Base-by-base conservation (phyloP, 1,140 invertebrate species). In the Dinothrombium tinctorium region DNA sequence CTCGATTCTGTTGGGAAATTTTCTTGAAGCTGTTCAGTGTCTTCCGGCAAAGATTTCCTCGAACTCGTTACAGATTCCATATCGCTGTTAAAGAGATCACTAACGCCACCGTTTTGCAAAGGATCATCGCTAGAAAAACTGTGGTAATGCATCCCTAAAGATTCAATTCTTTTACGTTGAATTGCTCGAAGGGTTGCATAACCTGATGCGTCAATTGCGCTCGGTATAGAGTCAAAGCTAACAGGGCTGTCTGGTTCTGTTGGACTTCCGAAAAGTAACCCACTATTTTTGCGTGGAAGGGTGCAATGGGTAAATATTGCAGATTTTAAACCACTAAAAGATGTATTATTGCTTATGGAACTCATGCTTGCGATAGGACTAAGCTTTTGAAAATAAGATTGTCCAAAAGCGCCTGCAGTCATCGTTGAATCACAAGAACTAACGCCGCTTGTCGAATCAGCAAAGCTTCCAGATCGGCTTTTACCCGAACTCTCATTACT, bases 181-280 rank as follows among this genome's bases (percentile, higher is more conserved):
- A 83, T 58, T 28, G 67, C 69, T 50, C 75, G 65, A 33, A 86
- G 56, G 15, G 73, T 76, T n/a, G 72, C 73, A 54, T 82, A 83
- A 22, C 80, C 81, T 28, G 74, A 62, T 45, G 76, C 54, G 51
- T 62, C 60, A 25, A 56, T 36, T 15, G 53, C 45, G 33, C 53
- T 56, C 6, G 59, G 58, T 46, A 44, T 46, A 19, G 37, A 25
- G 21, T 45, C 43, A 8, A 28, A n/a, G 7, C 7, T 28, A 28
- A 8, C n/a, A n/a, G 7, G 7, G 26, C n/a, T 7, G n/a, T 28
- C 26, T 28, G 26, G 7, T 28, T 8, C 7, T 8, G 7, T 8
- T 7, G 26, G n/a, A 28, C n/a, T 28, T 28, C 7, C 26, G n/a
- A 28, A 28, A 28, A 28, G 26, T n/a, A n/a, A 28, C 7, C n/a